Evolutionary conservation across 2,888 invertebrate genomes (phyloP).

Genomic region (Melinaea marsaeus): DNA sequence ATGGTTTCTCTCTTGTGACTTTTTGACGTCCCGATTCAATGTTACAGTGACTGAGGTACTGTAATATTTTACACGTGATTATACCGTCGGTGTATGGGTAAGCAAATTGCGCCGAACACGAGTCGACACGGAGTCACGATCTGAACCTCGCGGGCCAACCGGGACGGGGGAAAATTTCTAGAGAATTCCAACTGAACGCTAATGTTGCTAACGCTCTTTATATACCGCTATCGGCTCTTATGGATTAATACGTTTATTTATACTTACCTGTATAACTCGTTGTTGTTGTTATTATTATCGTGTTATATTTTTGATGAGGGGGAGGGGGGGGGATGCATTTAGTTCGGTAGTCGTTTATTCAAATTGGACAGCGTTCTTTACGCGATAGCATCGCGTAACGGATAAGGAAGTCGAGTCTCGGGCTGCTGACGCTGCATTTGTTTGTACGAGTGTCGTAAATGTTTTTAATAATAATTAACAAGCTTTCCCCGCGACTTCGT

Average conservation of each 20-base stretch:
- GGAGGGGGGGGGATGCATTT: no score
- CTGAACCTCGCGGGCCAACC: conserved; percentile 71
- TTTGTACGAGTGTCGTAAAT: conserved; percentile 25
- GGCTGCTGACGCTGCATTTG: conserved; percentile 42
- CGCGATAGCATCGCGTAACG: conserved; percentile 64
- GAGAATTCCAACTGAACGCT: conserved; percentile 66
- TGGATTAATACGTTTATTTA: conserved; percentile 11
- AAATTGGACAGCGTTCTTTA: conserved; percentile 63
- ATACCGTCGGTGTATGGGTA: conserved; percentile 75
- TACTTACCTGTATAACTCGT: conserved; percentile 10
- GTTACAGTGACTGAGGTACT: conserved; percentile 61
- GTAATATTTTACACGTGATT: conserved; percentile 78
- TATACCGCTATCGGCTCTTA: conserved; percentile 34
- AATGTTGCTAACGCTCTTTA: conserved; percentile 72
- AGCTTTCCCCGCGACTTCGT: neutral
- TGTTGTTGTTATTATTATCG: no score
- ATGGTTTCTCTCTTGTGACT: conserved; percentile 50
- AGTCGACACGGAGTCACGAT: conserved; percentile 74
- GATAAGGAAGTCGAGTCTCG: conserved; percentile 64
- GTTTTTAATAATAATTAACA: conserved; percentile 21
- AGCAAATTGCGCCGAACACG: conserved; percentile 71
- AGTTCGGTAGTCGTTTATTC: conserved; percentile 48
- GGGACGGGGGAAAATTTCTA: conserved; percentile 71
- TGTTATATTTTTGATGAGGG: no score
- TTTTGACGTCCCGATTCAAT: conserved; percentile 64